These are phyloP conservation scores for Myxocyprinus asiaticus DNA, from an alignment of 2,113 vertebrate genomes.

Conservation along the genomic window DNA sequence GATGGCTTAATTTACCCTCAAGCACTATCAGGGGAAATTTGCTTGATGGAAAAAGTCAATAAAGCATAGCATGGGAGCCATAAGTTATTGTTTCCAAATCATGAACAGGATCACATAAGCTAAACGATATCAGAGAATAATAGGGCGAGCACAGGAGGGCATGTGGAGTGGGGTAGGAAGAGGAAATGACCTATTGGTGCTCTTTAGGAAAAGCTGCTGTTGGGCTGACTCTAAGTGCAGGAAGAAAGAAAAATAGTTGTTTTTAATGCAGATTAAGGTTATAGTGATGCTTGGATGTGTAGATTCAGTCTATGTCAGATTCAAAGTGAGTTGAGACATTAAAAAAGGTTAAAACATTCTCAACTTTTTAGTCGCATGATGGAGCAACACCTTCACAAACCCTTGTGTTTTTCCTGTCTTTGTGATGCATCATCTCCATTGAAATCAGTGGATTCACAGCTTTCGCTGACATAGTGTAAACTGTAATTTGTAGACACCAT, in stretches of 20 bases:
- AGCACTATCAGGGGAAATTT: constrained; percentile 78
- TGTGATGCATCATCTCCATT: no score
- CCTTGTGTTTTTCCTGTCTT: no score
- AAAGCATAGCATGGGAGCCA: constrained; percentile 69
- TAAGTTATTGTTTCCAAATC: constrained; percentile 71
- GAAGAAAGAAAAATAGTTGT: neutral
- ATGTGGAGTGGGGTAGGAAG: neutral
- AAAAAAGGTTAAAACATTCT: no score
- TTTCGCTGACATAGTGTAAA: no score
- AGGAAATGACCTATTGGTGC: constrained; percentile 4
- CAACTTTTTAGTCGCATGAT: no score
- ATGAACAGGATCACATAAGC: constrained; percentile 68
- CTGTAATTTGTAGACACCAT: no score
- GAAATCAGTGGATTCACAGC: no score
- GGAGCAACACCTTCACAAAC: no score
- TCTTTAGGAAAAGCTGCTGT: neutral
- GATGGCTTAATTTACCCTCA: constrained; percentile 74
- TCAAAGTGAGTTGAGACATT: no score
- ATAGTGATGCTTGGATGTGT: no score
- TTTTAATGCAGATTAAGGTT: no score
- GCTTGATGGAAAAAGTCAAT: constrained; percentile 76
- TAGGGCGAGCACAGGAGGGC: neutral
- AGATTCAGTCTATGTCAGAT: no score
- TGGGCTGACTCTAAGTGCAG: neutral
- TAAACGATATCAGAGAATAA: constrained; percentile 46